Conservation (phyloP, 1,140 invertebrate species). For the Eupristina koningsbergeri region DNA sequence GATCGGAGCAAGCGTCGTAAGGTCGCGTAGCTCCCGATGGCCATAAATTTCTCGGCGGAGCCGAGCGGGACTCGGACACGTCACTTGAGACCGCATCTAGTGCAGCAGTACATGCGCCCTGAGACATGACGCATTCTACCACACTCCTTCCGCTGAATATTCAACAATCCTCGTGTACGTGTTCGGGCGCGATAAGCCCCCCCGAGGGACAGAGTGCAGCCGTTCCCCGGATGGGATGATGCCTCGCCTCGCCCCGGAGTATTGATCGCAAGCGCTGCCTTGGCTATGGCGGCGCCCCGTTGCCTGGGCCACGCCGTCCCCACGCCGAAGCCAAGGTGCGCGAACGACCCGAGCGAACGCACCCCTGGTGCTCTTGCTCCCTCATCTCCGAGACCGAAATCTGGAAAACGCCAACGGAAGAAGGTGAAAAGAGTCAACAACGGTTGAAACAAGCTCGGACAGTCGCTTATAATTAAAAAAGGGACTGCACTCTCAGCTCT, state of each 20-base stretch:
- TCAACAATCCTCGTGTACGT: not conserved
- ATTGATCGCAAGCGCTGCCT: constrained; percentile 43
- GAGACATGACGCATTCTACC: no score
- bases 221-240: not conserved
- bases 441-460: no score
- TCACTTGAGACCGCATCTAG: not conserved
- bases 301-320: constrained; percentile 41
- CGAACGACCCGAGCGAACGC: not conserved
- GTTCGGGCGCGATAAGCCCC: not conserved
- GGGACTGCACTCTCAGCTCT: no score
- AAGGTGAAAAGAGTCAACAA: no score
- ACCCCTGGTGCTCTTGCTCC: constrained; percentile 12
- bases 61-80: not conserved
- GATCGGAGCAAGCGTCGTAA: no score
- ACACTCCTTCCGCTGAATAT: not conserved
- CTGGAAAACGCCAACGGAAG: no score
- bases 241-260: not conserved
- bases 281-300: constrained; percentile 42
- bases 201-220: not conserved
- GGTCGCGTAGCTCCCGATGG: not conserved
- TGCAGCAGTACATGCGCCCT: no score
- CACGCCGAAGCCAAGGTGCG: constrained; percentile 29
- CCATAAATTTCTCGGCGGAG: constrained; percentile 44
- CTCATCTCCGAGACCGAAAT: no score
- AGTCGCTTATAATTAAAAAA: no score